These are phyloP conservation scores for Tiliacea citrago DNA, from an alignment of 2,888 invertebrate genomes.

Conservation along the genomic window DNA sequence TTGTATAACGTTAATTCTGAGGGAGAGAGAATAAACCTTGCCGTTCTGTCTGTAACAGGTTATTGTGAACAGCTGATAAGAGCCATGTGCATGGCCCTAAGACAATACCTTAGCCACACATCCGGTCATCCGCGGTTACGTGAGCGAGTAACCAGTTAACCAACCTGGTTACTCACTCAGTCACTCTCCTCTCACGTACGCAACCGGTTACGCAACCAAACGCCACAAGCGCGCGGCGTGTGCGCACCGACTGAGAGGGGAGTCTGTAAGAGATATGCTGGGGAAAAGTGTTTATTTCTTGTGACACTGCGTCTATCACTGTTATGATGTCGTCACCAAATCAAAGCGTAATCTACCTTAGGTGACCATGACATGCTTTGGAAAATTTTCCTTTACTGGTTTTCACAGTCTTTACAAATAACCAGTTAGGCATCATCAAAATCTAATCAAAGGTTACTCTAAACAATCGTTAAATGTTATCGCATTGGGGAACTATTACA, in stretches of 20 bases:
- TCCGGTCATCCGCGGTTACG: slow-evolving; percentile 55
- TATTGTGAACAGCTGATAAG: slow-evolving; percentile 16
- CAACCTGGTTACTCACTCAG: slow-evolving; percentile 36
- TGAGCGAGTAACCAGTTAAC: slow-evolving; percentile 23
- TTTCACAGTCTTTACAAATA: neutral
- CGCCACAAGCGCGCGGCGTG: slow-evolving; percentile 37
- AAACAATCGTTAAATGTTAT: neutral
- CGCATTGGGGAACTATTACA: neutral
- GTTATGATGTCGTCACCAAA: neutral
- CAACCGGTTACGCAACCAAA: slow-evolving; percentile 56
- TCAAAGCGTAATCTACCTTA: neutral
- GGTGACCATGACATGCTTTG: neutral
- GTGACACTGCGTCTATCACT: neutral
- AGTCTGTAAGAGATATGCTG: slow-evolving; percentile 3
- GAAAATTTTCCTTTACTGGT: neutral
- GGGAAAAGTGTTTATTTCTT: neutral
- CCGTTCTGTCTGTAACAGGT: neutral
- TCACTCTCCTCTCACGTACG: slow-evolving; percentile 58
- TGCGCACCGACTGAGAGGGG: slow-evolving; percentile 17
- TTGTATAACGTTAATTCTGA: neutral
- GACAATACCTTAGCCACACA: slow-evolving; percentile 34
- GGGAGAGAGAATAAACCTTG: neutral
- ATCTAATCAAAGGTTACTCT: neutral
- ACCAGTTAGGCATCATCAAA: neutral
- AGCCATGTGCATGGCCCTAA: slow-evolving; percentile 19